A percentile compares a stretch with the other conserved stretches of the same genome.
Evolutionary conservation across 1,140 invertebrate genomes (phyloP).

Genomic region (Bombus ignitus): DNA sequence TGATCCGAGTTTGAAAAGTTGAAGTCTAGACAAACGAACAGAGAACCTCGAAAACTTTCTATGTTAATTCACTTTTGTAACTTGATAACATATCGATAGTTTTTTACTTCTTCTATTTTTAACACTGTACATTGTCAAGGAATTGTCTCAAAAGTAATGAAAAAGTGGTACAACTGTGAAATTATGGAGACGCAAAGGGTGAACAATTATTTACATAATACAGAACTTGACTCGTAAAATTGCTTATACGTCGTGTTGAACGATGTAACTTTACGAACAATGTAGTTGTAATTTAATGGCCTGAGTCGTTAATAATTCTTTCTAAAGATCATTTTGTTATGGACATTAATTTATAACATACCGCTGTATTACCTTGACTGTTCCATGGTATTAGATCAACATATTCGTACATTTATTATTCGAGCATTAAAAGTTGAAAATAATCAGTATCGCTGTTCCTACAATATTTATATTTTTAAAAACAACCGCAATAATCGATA

Average conservation of each 20-base stretch:
- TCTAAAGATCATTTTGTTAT: background rate
- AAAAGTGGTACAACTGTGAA: background rate
- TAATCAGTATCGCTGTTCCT: background rate
- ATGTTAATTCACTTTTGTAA: background rate
- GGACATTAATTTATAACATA: background rate
- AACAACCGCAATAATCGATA: background rate
- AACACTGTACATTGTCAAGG: too few relatives aligned
- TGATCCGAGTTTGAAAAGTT: background rate
- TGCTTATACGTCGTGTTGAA: too few relatives aligned
- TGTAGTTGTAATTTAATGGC: background rate
- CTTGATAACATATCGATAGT: background rate
- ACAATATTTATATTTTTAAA: background rate
- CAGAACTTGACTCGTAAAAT: background rate
- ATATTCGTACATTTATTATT: background rate
- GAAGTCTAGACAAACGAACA: background rate
- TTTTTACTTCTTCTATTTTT: background rate
- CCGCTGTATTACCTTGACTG: background rate
- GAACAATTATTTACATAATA: background rate
- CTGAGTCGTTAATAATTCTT: background rate
- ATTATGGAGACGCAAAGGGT: background rate
- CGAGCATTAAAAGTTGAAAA: background rate
- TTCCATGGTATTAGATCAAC: background rate
- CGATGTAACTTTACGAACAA: background rate
- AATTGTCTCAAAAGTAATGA: background rate
- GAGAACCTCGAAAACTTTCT: background rate